Evolutionary conservation across 1,140 invertebrate genomes (phyloP).

Genomic region (Wiebesia pumilae): DNA sequence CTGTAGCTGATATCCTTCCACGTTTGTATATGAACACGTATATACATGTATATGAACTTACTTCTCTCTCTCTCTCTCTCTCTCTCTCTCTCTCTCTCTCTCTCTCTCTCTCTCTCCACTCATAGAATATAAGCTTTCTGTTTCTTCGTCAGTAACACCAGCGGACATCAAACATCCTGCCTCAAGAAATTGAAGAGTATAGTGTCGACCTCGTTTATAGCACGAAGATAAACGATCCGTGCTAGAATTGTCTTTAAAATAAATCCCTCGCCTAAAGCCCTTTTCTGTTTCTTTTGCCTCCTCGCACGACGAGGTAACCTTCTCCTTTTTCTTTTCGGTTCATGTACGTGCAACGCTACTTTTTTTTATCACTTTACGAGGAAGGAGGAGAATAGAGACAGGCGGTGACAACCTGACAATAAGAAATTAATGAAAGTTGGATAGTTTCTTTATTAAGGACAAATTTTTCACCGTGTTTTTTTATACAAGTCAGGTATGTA

Average conservation of each 20-base stretch:
- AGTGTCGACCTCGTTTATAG: slow-evolving; percentile 49
- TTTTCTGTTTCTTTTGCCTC: not conserved
- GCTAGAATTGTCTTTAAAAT: slow-evolving; percentile 52
- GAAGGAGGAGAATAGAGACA: not conserved
- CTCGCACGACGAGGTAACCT: not conserved
- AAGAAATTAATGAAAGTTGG: slow-evolving; percentile 46
- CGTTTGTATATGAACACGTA: not conserved
- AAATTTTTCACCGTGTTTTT: slow-evolving; percentile 10
- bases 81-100: not conserved
- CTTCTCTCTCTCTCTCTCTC: not conserved
- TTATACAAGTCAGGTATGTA: not conserved
- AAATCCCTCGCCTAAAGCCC: slow-evolving; percentile 40
- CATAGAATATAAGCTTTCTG: not conserved
- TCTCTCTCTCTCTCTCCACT: not conserved
- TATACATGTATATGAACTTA: no score
- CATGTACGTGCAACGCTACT: not conserved
- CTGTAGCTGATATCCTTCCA: slow-evolving; percentile 42
- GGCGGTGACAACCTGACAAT: slow-evolving; percentile 31
- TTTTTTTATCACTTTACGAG: slow-evolving; percentile 3
- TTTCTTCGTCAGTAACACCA: not conserved
- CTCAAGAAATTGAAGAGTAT: slow-evolving; percentile 8
- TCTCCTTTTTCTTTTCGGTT: slow-evolving; percentile 12
- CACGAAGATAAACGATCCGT: slow-evolving; percentile 54
- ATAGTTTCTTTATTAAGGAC: slow-evolving; percentile 40
- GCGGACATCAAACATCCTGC: slow-evolving; percentile 34